Evolutionary conservation across 2,113 vertebrate genomes (phyloP).

Genomic region (Carlito syrichta): DNA sequence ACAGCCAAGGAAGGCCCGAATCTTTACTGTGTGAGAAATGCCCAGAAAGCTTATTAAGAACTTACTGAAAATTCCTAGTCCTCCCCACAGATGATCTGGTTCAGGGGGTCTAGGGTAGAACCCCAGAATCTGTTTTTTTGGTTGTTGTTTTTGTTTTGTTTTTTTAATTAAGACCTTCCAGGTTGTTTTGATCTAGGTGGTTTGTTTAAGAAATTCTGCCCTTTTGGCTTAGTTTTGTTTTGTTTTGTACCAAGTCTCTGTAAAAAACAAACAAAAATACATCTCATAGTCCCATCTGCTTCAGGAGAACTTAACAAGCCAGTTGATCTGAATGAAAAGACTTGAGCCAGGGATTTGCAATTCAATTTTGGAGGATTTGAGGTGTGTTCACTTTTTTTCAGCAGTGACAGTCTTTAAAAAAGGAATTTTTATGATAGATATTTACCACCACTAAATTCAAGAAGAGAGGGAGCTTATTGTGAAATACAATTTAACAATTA

Average conservation of each 20-base stretch:
- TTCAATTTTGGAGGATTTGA: not conserved
- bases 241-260: not conserved
- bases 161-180: too few relatives aligned
- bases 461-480: not conserved
- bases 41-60: not conserved
- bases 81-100: not conserved
- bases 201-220: not conserved
- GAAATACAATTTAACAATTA: not conserved
- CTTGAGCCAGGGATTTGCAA: not conserved
- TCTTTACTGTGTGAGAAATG: not conserved
- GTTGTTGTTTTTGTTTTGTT: too few relatives aligned
- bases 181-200: not conserved
- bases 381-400: not conserved
- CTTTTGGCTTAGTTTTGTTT: not conserved
- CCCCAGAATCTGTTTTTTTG: not conserved
- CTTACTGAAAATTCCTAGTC: not conserved
- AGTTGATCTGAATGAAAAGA: not conserved
- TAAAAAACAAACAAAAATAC: not conserved
- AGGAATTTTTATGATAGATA: not conserved
- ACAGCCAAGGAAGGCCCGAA: not conserved
- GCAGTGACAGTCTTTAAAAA: not conserved
- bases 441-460: not conserved
- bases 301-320: not conserved
- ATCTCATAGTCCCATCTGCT: not conserved
- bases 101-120: not conserved